Percentiles rank a stretch among this genome's conserved stretches.
These are phyloP conservation scores for Fragum sueziense DNA, from an alignment of 2,888 invertebrate species.

Conservation along the genomic window DNA sequence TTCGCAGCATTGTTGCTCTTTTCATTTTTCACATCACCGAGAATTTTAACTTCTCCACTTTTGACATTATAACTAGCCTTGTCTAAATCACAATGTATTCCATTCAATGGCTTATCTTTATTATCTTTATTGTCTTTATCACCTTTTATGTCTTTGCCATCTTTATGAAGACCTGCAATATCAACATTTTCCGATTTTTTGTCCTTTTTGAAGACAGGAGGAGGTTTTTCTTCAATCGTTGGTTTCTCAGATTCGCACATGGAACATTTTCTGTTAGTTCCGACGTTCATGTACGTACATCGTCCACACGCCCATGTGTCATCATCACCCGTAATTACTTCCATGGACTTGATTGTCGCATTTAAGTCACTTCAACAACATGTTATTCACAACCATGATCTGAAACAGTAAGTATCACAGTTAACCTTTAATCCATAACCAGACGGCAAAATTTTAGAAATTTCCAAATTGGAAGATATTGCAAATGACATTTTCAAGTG, in stretches of 20 bases:
- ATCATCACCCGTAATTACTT: too few relatives aligned
- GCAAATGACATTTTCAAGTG: too few relatives aligned
- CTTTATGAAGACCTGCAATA: slow-evolving; percentile 1
- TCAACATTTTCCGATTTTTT: background rate
- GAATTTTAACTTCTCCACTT: slow-evolving; percentile 5
- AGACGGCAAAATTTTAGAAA: too few relatives aligned
- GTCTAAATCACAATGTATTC: slow-evolving; percentile 1
- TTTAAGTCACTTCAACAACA: too few relatives aligned
- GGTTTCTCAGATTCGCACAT: slow-evolving; percentile 88
- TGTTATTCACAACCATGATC: background rate
- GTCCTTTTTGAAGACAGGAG: slow-evolving; percentile 34
- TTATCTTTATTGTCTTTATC: background rate
- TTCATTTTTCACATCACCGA: background rate
- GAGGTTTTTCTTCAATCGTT: slow-evolving; percentile 4
- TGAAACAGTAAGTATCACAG: too few relatives aligned
- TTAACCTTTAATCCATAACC: too few relatives aligned
- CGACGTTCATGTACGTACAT: slow-evolving; percentile 93
- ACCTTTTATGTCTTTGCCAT: background rate
- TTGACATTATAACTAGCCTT: slow-evolving; percentile 16
- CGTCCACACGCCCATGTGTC: slow-evolving; percentile 91
- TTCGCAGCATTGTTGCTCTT: background rate
- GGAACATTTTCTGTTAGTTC: slow-evolving; percentile 88
- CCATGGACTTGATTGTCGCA: too few relatives aligned
- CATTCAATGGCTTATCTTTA: background rate
- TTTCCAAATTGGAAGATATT: too few relatives aligned